Evolutionary conservation across 2,113 vertebrate species (phyloP), one percentile per base, ranked within the genome.

Genomic region (Asarcornis scutulata): DNA sequence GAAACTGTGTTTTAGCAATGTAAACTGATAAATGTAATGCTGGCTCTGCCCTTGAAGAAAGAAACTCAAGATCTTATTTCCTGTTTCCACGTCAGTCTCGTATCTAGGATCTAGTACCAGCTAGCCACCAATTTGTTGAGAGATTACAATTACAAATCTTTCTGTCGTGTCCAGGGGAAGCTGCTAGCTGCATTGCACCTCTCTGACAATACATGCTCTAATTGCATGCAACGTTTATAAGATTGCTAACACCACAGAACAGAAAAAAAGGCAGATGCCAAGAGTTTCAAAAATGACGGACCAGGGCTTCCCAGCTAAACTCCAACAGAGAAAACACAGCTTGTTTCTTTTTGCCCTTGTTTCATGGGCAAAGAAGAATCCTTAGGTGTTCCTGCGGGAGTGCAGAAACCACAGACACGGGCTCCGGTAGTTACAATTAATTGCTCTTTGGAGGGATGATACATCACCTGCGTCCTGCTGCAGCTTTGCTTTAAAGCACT

Each of bases 261-360:
- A 76, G 14, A 66, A 23, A 34, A 53, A 38, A 69, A 75, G 11
- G 36, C 16, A 72, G 78, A 90, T 86, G 18, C 38, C 21, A 73
- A 34, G 53, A 60, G 53, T 60, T 8, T 0, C 44, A 38, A 36
- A 58, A 60, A 23, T 1, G 2, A 14, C 0, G 1, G 26, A 36
- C 23, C 29, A 20, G 50, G 20, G 22, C 26, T 66, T 71, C 10
- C 14, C 5, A 62, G 66, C 52, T 42, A 26, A 88, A 74, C 8
- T 56, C 13, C n/a, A 29, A 2, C 0, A 68, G 17, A 58, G n/a
- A 81, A 79, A 84, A 79, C 15, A 9, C n/a, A 73, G 9, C 62
- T 77, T 55, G 9, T 76, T 74, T 74, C 13, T 9, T 56, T 73
- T 68, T 55, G 16, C 1, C 0, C 26, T 31, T 72, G 34, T 26